A percentile compares a stretch with the other conserved stretches of the same genome.
Conservation (phyloP, 2,888 invertebrate genomes). For the Melipona beecheii region DNA sequence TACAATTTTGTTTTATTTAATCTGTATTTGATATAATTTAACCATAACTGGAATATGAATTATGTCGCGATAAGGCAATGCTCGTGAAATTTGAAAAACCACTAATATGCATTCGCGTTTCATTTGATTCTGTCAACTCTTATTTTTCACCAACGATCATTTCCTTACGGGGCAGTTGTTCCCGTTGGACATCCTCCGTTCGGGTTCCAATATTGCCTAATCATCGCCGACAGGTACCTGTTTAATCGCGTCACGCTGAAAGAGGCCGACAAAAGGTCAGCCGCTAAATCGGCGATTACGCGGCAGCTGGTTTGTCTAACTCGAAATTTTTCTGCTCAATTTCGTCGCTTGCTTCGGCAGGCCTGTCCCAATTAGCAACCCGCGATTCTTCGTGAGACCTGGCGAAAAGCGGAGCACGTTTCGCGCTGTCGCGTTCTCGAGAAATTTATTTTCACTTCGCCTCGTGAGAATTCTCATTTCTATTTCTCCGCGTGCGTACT, state of each 20-base stretch:
- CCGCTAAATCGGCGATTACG: conserved; percentile 76
- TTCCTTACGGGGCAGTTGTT: neutral
- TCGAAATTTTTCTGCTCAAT: conserved; percentile 77
- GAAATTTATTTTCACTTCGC: neutral
- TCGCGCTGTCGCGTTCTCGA: neutral
- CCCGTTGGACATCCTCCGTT: conserved; percentile 52
- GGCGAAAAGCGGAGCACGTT: conserved; percentile 6
- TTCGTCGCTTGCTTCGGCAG: conserved; percentile 65
- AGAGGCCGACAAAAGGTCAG: conserved; percentile 66
- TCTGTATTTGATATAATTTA: too few species aligned
- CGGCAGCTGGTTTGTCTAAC: conserved; percentile 69
- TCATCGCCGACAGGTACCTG: conserved; percentile 71
- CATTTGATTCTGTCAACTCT: too few species aligned
- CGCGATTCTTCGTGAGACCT: conserved; percentile 32
- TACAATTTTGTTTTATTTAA: too few species aligned
- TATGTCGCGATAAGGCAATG: too few species aligned
- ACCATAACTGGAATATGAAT: too few species aligned
- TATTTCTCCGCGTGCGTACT: neutral
- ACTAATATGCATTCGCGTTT: too few species aligned
- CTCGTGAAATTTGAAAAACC: too few species aligned
- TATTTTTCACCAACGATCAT: neutral
- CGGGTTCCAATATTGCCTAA: conserved; percentile 74
- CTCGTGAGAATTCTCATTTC: neutral
- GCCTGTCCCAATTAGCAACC: conserved; percentile 62
- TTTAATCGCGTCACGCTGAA: conserved; percentile 53